Percentiles rank a stretch among this genome's conserved stretches.
These are phyloP conservation scores for Drosophila kokeensis DNA, from an alignment of 2,888 invertebrate genomes.

Conservation along the genomic window DNA sequence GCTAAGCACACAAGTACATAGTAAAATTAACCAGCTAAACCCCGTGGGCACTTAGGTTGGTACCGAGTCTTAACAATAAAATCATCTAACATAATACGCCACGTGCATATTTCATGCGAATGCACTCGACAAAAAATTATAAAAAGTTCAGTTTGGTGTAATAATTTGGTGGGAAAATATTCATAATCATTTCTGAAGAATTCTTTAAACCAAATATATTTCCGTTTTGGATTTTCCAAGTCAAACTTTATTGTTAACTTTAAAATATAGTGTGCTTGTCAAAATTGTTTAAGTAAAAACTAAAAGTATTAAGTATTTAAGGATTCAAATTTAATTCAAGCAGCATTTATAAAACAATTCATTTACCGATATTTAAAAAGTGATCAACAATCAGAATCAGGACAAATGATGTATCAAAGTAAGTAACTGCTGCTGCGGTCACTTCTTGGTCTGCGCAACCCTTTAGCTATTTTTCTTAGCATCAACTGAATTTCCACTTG, in stretches of 20 bases:
- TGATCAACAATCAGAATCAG: background rate
- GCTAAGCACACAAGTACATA: conserved; percentile 33
- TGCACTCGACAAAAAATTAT: conserved; percentile 32
- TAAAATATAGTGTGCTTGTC: background rate
- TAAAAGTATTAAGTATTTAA: background rate
- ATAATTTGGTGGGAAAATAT: background rate
- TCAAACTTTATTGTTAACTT: background rate
- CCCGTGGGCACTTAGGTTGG: conserved; percentile 63
- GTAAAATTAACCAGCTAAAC: conserved; percentile 68
- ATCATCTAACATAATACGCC: conserved; percentile 42
- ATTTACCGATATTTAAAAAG: background rate
- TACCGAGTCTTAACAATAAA: conserved; percentile 64
- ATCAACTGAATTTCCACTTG: conserved; percentile 26
- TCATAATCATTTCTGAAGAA: no score
- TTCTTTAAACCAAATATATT: background rate
- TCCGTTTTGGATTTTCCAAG: background rate
- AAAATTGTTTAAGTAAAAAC: background rate
- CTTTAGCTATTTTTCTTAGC: background rate
- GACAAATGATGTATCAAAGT: background rate
- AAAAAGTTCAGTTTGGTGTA: background rate
- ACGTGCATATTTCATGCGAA: conserved; percentile 37
- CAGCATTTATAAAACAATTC: background rate
- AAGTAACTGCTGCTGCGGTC: no score
- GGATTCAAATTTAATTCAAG: background rate
- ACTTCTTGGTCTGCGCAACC: no score